Conservation (phyloP, 2,888 invertebrate species). For the Macropis europaea region DNA sequence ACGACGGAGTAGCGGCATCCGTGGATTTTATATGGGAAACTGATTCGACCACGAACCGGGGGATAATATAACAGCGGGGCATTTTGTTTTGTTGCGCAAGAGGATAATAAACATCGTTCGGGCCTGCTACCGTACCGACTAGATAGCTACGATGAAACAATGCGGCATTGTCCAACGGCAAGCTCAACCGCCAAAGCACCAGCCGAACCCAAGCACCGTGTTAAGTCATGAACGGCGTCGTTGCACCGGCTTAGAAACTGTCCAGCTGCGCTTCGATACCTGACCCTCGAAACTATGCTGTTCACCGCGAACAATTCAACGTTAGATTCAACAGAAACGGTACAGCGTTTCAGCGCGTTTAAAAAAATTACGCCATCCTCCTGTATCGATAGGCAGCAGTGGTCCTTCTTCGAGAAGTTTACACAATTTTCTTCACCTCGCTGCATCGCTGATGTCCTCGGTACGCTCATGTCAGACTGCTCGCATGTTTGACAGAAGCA, state of each 20-base stretch:
- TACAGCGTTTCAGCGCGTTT: no score
- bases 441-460: no score
- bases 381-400: no score
- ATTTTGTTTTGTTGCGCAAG: constrained; percentile 64
- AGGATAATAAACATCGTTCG: constrained; percentile 67
- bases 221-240: constrained; percentile 62
- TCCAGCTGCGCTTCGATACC: constrained; percentile 11
- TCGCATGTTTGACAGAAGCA: no score
- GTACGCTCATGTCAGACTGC: no score
- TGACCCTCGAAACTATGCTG: constrained; percentile 21
- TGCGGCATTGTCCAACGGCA: constrained; percentile 76
- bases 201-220: constrained; percentile 59
- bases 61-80: constrained; percentile 58
- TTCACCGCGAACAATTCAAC: neutral
- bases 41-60: constrained; percentile 55
- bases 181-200: constrained; percentile 68
- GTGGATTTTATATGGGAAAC: constrained; percentile 58
- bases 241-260: constrained; percentile 45
- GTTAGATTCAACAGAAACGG: neutral
- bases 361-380: no score
- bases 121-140: constrained; percentile 63
- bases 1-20: constrained; percentile 41
- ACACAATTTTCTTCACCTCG: no score
- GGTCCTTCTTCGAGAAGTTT: no score
- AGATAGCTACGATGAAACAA: constrained; percentile 74